Base-by-base conservation (phyloP, 2,797 vertebrate genomes). In the Heteromormyrus szaboi region DNA sequence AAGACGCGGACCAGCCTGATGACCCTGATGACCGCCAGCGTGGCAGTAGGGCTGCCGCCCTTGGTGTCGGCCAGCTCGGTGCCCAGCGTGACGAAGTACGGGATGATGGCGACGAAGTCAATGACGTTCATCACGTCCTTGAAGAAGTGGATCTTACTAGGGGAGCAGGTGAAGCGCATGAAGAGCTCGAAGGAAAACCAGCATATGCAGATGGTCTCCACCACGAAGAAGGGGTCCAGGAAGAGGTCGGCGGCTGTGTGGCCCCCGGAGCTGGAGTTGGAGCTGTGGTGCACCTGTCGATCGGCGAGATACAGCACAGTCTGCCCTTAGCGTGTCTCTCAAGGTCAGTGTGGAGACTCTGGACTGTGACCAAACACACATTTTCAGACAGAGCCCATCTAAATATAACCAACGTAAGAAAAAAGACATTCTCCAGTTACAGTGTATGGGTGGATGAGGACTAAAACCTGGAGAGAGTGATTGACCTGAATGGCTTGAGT, bases 71-170 rank as follows among this genome's bases (percentile, higher is more conserved):
- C 96, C 88, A 99, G 93, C 95, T 99, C 98, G 0, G 98, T 98
- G 91, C 97, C 97, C 88, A 99, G 91, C 0, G 98, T 97, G 91
- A 99, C 96, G 41, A 98, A 99, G 90, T 97, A 99, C 1, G 98
- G 98, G 87, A 98, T 94, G 93, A 99, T 99, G 91, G 98, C 98
- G 86, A 98, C 96, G 89, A 98, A 97, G 94, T 99, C 98, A 65
- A 99, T 99, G 90, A 97, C 96, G 95, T 99, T 99, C 98, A 99
- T 99, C 92, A 98, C 96, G 29, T 98, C 97, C 92, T 98, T 98
- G 94, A 98, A 98, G 94, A 99, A 98, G 14, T 92, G 91, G 0
- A 94, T 87, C 92, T 99, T 99, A 95, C 95, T 98, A 0, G 98
- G 98, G 51, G 96, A 95, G 56, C 96, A 94, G 51, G 90, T 1